phyloP scores from a whole-genome alignment of 53 echinoderm and acorn worm genomes.

The Stichopus horrens region DNA sequence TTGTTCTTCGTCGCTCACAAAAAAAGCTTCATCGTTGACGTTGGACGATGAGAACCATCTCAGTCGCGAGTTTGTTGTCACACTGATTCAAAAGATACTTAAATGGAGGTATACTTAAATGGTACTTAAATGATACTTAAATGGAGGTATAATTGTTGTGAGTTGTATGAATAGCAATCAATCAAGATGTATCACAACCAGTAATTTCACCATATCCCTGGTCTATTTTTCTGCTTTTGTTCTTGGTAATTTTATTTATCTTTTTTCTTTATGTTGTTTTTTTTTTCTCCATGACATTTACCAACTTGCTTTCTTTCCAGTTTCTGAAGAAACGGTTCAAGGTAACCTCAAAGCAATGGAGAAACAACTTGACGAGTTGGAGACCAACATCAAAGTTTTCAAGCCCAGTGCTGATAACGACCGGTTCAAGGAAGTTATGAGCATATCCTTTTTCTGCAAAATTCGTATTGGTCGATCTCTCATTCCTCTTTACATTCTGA shows the following conservation, averaged over 20 bases:
- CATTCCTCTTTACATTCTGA: too few relatives aligned
- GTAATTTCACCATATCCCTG: background rate
- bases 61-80: too few relatives aligned
- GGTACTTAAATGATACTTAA: too few relatives aligned
- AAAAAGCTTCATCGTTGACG: too few relatives aligned
- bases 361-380: constrained; percentile 81
- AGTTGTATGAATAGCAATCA: too few relatives aligned
- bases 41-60: too few relatives aligned
- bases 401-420: constrained; percentile 83
- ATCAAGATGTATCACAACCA: background rate
- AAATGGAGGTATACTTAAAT: too few relatives aligned
- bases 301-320: constrained; percentile 45
- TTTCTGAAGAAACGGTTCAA: constrained; percentile 76
- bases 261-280: background rate
- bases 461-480: too few relatives aligned
- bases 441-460: constrained; percentile 84
- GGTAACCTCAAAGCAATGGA: constrained; percentile 77
- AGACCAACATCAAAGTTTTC: constrained; percentile 81
- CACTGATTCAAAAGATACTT: too few relatives aligned
- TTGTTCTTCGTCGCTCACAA: too few relatives aligned
- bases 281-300: background rate
- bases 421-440: constrained; percentile 88
- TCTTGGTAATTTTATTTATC: background rate
- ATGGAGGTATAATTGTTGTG: too few relatives aligned
- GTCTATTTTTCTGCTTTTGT: background rate